Base-by-base conservation (phyloP, 2,797 vertebrate species). In the Pteronotus mesoamericanus region DNA sequence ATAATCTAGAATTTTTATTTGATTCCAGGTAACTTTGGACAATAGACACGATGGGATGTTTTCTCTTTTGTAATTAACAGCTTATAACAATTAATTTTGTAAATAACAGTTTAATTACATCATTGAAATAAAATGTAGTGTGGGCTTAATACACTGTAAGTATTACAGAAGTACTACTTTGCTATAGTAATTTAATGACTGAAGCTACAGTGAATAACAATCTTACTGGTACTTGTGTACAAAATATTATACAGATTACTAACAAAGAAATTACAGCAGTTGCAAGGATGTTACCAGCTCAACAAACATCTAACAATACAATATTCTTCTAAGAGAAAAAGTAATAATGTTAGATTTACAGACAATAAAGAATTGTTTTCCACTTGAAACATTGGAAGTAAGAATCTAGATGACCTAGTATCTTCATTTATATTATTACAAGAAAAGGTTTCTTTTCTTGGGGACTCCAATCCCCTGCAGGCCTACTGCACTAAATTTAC, bases 221-320 rank as follows among this genome's bases (percentile, higher is more conserved):
- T 98, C 97, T 98, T 98, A 98, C 98, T 97, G 98, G 98, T 98
- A 98, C 97, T 98, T 98, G 98, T 98, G 97, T 98, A 98, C 98
- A 98, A 98, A 98, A 97, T 98, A 98, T 98, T 98, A 98, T 98
- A 99, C 98, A 99, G 89, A 95, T 98, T 97, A 98, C 98, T 98
- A 98, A 99, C 98, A 48, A 98, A 98, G 98, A 97, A 98, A 98
- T 98, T 98, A 97, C 98, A 98, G 98, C 92, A 51, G 97, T 98
- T 98, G 98, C 98, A 98, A 98, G 89, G 97, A 98, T 98, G 98
- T 98, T 98, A 98, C 97, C 97, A 98, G 98, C 93, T 98, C 97
- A 99, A 99, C 98, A 98, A 99, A 99, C 98, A 99, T 97, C 98
- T 98, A 99, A 99, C 98, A 98, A 97, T 98, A 99, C 98, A 98